phyloP scores from a whole-genome alignment of 1,140 invertebrate species.

The Lepidurus arcticus region DNA sequence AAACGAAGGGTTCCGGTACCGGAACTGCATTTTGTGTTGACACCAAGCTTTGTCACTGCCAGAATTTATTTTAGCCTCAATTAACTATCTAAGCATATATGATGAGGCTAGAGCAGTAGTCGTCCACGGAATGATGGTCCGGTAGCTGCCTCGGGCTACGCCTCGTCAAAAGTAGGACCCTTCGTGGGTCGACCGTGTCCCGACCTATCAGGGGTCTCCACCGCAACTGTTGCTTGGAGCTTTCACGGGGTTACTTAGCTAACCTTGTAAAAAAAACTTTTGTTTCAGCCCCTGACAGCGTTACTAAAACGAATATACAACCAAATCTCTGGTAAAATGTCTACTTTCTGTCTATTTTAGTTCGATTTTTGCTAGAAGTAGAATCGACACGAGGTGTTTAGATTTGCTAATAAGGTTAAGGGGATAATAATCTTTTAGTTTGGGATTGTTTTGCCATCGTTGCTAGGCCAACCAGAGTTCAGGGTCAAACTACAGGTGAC shows the following conservation, averaged over 20 bases:
- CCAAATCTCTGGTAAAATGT: background rate
- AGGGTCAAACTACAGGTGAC: constrained; percentile 4
- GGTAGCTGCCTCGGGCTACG: background rate
- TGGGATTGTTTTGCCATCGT: background rate
- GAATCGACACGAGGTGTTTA: background rate
- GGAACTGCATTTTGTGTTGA: background rate
- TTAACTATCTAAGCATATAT: background rate
- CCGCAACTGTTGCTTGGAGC: background rate
- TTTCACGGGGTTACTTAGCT: background rate
- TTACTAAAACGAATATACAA: background rate
- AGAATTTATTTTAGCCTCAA: background rate
- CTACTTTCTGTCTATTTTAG: background rate
- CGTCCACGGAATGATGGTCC: constrained; percentile 9
- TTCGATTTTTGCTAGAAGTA: background rate
- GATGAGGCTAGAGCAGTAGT: constrained; percentile 2
- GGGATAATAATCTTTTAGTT: background rate
- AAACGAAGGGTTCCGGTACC: background rate
- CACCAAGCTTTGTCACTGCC: background rate
- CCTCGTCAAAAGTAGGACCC: background rate
- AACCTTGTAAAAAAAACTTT: background rate
- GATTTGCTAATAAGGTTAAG: background rate
- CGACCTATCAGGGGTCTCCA: constrained; percentile 13
- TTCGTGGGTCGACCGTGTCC: background rate
- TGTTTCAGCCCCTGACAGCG: background rate
- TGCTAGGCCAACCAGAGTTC: constrained; percentile 16